Evolutionary conservation across 2,113 vertebrate genomes (phyloP).

Genomic region (Talpa occidentalis): DNA sequence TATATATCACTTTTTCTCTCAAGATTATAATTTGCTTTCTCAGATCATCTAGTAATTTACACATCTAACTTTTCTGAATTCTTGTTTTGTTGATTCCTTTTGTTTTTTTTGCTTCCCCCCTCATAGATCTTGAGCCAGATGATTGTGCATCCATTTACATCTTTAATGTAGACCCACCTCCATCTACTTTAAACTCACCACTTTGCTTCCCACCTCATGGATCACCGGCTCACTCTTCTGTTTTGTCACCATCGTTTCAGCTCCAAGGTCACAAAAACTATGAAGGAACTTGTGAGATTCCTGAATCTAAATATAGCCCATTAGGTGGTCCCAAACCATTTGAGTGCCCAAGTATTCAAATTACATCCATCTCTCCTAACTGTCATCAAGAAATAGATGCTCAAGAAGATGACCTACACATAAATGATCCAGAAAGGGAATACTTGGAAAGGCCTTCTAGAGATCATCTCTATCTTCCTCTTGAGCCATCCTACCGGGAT

Average conservation of each 20-base stretch:
- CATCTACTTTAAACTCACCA: conserved; percentile 93
- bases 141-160: conserved; percentile 97
- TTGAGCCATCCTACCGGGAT: conserved; percentile 96
- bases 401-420: conserved; percentile 90
- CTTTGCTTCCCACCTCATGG: conserved; percentile 94
- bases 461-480: conserved; percentile 97
- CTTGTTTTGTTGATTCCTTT: conserved; percentile 63
- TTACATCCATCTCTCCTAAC: conserved; percentile 98
- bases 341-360: conserved; percentile 99
- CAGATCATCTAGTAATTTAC: conserved; percentile 64
- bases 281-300: conserved; percentile 88
- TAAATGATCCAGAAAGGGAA: conserved; percentile 93
- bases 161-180: conserved; percentile 95
- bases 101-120: conserved; percentile 25
- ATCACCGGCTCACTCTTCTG: conserved; percentile 91
- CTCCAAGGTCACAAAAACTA: conserved; percentile 91
- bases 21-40: conserved; percentile 59
- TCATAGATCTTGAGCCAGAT: conserved; percentile 95
- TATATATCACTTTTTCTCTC: conserved; percentile 17
- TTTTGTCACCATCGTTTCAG: conserved; percentile 90
- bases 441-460: conserved; percentile 95
- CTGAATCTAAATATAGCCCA: conserved; percentile 92
- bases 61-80: conserved; percentile 65
- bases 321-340: conserved; percentile 95
- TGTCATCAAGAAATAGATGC: conserved; percentile 97